Percentiles rank a stretch among this genome's conserved stretches.
Conservation (phyloP, 2,888 invertebrate genomes). For the Kuschelorhynchus macadamiae region DNA sequence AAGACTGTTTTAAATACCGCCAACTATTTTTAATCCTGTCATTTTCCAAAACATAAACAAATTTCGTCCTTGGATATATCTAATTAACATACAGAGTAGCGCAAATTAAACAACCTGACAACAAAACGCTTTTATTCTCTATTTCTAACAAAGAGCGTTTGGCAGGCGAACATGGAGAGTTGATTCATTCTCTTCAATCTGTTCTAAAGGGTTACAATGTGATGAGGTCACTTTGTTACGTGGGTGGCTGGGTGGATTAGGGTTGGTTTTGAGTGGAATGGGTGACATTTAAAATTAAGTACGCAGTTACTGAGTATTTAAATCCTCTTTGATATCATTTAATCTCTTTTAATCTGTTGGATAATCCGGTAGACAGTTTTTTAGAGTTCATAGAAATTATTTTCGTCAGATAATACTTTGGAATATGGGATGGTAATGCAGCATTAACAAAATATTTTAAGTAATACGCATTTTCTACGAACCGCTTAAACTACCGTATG, state of each 20-base stretch:
- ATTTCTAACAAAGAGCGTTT: constrained; percentile 60
- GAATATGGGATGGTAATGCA: too few species aligned
- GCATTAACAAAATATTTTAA: too few species aligned
- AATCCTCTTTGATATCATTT: constrained; percentile 37
- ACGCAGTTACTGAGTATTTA: constrained; percentile 23
- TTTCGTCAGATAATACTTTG: too few species aligned
- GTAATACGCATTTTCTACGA: too few species aligned
- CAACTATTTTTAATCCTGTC: too few species aligned
- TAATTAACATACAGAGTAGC: constrained; percentile 33
- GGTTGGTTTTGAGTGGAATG: constrained; percentile 40
- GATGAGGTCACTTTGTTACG: constrained; percentile 64
- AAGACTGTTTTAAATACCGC: too few species aligned
- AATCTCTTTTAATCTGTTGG: constrained; percentile 5
- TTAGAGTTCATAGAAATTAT: too few species aligned
- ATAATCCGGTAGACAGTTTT: constrained; percentile 7
- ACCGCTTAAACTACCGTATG: too few species aligned
- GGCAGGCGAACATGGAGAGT: constrained; percentile 61
- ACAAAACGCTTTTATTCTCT: constrained; percentile 34
- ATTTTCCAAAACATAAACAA: too few species aligned
- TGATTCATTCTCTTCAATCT: constrained; percentile 65
- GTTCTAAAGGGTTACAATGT: constrained; percentile 62
- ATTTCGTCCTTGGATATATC: too few species aligned
- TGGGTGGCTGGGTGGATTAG: constrained; percentile 51
- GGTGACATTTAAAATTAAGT: constrained; percentile 40
- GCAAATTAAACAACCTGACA: constrained; percentile 41